Percentiles rank a stretch among this genome's conserved stretches.
phyloP scores from a whole-genome alignment of 2,113 vertebrate species.

The Crotalus horridus region DNA sequence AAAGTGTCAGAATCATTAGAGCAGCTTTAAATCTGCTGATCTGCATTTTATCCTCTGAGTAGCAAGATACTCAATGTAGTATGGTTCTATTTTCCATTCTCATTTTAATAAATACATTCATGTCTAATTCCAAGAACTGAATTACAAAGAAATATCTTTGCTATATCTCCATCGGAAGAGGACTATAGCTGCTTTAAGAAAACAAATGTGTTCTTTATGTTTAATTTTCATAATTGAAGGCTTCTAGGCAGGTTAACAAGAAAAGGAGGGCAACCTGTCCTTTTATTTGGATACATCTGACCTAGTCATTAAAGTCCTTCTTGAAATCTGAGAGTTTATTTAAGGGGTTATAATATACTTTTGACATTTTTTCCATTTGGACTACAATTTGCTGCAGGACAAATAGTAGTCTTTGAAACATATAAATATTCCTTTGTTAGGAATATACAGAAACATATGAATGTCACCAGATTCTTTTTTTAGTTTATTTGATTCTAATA shows the following conservation, averaged over 20 bases:
- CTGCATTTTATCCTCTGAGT: constrained; percentile 48
- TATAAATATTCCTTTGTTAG: background rate
- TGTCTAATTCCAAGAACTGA: background rate
- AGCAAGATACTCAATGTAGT: constrained; percentile 21
- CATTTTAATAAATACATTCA: background rate
- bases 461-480: background rate
- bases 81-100: background rate
- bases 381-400: background rate
- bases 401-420: background rate
- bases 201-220: background rate
- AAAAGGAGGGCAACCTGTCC: background rate
- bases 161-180: background rate
- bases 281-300: background rate
- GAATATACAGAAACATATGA: background rate
- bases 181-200: background rate
- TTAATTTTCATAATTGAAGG: background rate
- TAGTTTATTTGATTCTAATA: background rate
- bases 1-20: constrained; percentile 65
- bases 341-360: background rate
- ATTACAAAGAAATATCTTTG: background rate
- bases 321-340: background rate
- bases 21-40: constrained; percentile 59
- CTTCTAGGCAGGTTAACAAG: background rate
- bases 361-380: background rate
- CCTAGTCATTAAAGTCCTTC: background rate